phyloP scores from a whole-genome alignment of 2,888 invertebrate species.

The Nemurella pictetii region DNA sequence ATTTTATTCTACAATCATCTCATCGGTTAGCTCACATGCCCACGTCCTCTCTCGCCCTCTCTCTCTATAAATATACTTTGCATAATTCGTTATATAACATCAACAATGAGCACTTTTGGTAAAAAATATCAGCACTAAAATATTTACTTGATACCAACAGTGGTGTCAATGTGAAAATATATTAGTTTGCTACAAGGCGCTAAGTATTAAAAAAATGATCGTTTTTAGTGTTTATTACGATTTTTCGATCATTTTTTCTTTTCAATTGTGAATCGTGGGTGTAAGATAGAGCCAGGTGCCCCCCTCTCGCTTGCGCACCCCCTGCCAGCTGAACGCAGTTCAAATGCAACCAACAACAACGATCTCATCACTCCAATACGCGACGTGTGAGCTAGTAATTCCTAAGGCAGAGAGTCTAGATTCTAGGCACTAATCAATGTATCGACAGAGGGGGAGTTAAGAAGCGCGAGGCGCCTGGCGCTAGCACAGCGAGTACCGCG shows the following conservation, averaged over 20 bases:
- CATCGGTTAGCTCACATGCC: neutral
- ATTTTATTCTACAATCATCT: constrained; percentile 3
- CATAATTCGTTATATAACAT: constrained; percentile 47
- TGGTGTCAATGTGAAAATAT: constrained; percentile 26
- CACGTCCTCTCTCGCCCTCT: neutral
- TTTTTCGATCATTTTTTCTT: neutral
- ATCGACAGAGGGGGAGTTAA: neutral
- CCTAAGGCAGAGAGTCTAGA: constrained; percentile 32
- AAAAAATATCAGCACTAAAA: constrained; percentile 53
- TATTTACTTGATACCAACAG: constrained; percentile 27
- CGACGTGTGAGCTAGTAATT: neutral
- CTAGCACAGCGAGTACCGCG: neutral
- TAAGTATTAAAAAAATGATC: neutral
- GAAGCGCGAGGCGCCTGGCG: neutral
- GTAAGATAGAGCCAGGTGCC: neutral
- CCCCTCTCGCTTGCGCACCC: neutral
- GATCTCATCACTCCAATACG: neutral
- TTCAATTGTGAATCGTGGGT: neutral
- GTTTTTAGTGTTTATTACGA: neutral
- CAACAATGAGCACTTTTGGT: constrained; percentile 74
- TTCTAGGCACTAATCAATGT: neutral
- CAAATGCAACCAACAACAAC: neutral
- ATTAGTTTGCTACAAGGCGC: constrained; percentile 27
- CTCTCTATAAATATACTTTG: constrained; percentile 30
- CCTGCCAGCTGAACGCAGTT: neutral